A percentile compares a stretch with the other conserved stretches of the same genome.
Evolutionary conservation across 2,113 vertebrate species (phyloP).

Genomic region (Polypterus senegalus): DNA sequence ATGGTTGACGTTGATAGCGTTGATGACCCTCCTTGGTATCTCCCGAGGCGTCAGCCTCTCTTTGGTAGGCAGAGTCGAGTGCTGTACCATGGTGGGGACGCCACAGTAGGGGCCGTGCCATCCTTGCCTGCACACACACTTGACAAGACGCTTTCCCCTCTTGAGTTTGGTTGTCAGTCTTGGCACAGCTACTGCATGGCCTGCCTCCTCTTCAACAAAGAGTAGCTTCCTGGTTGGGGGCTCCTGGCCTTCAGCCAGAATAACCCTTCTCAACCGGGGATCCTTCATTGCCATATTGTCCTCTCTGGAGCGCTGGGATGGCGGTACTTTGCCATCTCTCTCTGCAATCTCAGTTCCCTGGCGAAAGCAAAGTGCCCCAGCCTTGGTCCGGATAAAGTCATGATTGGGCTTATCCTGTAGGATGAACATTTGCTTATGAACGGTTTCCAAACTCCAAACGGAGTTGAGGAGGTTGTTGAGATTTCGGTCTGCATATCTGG

Average conservation of each 20-base stretch:
- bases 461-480: too few relatives aligned
- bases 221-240: too few relatives aligned
- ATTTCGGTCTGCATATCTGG: too few relatives aligned
- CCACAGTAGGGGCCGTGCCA: slow-evolving; percentile 96
- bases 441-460: background rate
- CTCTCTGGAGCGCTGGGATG: slow-evolving; percentile 22
- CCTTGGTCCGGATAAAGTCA: slow-evolving; percentile 84
- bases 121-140: slow-evolving; percentile 81
- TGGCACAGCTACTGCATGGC: slow-evolving; percentile 14
- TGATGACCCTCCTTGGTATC: slow-evolving; percentile 74
- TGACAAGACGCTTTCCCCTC: slow-evolving; percentile 72
- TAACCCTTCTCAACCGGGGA: slow-evolving; percentile 12
- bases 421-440: slow-evolving; percentile 58
- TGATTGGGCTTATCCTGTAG: slow-evolving; percentile 64
- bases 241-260: too few relatives aligned
- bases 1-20: slow-evolving; percentile 93
- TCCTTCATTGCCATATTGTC: slow-evolving; percentile 35
- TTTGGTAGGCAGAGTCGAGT: slow-evolving; percentile 94
- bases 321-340: slow-evolving; percentile 33
- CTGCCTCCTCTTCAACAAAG: slow-evolving; percentile 8
- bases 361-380: slow-evolving; percentile 80
- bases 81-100: slow-evolving; percentile 90
- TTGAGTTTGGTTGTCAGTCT: slow-evolving; percentile 24
- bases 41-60: slow-evolving; percentile 77
- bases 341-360: slow-evolving; percentile 78